phyloP scores from a whole-genome alignment of 2,888 invertebrate genomes.

The Himalopsyche kuldschensis region DNA sequence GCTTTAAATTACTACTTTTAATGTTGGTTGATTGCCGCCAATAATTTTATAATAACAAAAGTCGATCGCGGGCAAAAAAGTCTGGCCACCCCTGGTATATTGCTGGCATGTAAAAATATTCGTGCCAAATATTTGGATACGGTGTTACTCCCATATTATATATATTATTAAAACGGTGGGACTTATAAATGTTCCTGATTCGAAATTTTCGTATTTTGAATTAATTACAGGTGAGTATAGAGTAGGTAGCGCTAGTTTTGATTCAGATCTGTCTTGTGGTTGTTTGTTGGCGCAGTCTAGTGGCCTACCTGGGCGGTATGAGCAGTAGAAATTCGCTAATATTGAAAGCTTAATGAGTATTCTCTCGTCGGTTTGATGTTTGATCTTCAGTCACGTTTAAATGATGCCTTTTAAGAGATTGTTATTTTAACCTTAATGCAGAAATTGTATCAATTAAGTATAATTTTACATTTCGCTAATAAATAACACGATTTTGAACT shows the following conservation, averaged over 20 bases:
- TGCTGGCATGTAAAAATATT: too few species aligned
- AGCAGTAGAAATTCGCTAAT: neutral
- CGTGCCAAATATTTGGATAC: too few species aligned
- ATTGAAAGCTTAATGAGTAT: neutral
- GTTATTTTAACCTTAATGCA: neutral
- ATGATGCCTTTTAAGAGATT: neutral
- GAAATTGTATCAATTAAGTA: too few species aligned
- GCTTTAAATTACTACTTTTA: too few species aligned
- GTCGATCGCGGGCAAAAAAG: too few species aligned
- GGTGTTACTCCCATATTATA: too few species aligned
- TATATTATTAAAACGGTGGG: too few species aligned
- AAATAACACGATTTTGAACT: too few species aligned
- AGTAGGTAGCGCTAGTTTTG: neutral
- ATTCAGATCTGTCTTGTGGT: neutral
- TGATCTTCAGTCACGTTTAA: neutral
- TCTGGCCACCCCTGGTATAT: too few species aligned
- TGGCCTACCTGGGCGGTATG: neutral
- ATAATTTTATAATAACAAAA: too few species aligned
- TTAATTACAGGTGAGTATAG: neutral
- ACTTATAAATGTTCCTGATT: neutral
- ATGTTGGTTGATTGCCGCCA: too few species aligned
- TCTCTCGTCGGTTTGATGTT: neutral
- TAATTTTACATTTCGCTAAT: too few species aligned
- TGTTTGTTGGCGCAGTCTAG: neutral
- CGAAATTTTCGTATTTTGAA: neutral